Evolutionary conservation across 2,888 invertebrate genomes (phyloP).

Genomic region (Pycnomerus fuliginosus): DNA sequence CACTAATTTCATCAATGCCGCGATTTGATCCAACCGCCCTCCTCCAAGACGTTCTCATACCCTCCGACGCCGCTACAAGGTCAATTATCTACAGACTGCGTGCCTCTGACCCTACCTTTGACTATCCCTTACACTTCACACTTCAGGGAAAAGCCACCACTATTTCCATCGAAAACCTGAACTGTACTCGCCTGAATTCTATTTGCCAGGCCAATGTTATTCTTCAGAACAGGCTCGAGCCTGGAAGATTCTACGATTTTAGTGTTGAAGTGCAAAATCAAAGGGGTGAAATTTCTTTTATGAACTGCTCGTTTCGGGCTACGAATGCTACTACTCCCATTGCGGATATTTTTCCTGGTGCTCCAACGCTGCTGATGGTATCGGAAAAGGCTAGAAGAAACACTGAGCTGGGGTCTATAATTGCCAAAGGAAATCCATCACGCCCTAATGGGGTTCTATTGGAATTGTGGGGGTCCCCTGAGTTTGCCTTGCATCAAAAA

Average conservation of each 20-base stretch:
- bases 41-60: constrained; percentile 79
- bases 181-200: constrained; percentile 83
- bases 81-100: constrained; percentile 80
- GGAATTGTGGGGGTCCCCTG: constrained; percentile 78
- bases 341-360: constrained; percentile 79
- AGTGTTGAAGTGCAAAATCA: constrained; percentile 66
- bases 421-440: constrained; percentile 77
- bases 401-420: constrained; percentile 77
- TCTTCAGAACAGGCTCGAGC: constrained; percentile 71
- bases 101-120: constrained; percentile 84
- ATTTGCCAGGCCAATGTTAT: constrained; percentile 88
- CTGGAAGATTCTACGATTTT: constrained; percentile 84
- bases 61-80: constrained; percentile 79
- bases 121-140: constrained; percentile 82
- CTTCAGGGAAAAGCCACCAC: constrained; percentile 68
- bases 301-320: constrained; percentile 68
- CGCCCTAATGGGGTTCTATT: constrained; percentile 76
- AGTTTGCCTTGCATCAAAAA: constrained; percentile 77
- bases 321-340: constrained; percentile 84
- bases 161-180: constrained; percentile 76
- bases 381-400: constrained; percentile 58
- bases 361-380: constrained; percentile 52
- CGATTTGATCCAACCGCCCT: constrained; percentile 82
- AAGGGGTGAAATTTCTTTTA: constrained; percentile 59
- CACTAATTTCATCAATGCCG: too few species aligned